Evolutionary conservation across 2,113 vertebrate species (phyloP).

Genomic region (Lipotes vexillifer): DNA sequence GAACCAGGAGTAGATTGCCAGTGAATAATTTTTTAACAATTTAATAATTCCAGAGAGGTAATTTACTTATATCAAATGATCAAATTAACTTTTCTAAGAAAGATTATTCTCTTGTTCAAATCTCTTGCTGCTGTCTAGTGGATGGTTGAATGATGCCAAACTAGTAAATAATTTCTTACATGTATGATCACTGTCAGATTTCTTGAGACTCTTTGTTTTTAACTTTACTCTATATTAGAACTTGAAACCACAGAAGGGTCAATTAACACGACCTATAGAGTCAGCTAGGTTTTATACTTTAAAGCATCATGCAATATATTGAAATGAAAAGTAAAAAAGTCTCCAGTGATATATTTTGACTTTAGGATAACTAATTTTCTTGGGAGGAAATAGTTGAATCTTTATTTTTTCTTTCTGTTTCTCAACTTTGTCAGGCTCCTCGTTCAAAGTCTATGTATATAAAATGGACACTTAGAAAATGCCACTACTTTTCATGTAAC

Average conservation of each 20-base stretch:
- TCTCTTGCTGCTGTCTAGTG: constrained; percentile 35
- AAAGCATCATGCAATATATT: neutral
- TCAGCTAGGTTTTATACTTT: constrained; percentile 31
- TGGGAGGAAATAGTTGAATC: neutral
- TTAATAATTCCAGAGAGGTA: constrained; percentile 64
- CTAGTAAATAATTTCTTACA: constrained; percentile 38
- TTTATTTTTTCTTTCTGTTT: neutral
- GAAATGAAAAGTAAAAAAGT: constrained; percentile 15
- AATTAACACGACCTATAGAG: constrained; percentile 49
- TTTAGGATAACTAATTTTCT: neutral
- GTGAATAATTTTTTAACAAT: constrained; percentile 36
- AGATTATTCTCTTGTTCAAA: constrained; percentile 63
- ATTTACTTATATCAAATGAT: constrained; percentile 63
- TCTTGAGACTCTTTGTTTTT: neutral
- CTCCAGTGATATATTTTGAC: neutral
- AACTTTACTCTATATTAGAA: constrained; percentile 48
- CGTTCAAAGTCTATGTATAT: neutral
- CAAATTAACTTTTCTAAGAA: constrained; percentile 65
- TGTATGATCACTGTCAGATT: neutral
- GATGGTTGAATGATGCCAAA: neutral
- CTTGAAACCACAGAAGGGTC: constrained; percentile 56
- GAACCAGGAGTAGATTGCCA: neutral
- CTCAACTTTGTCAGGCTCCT: neutral
- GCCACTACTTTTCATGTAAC: neutral
- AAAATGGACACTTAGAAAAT: neutral